These are phyloP conservation scores for Lathamus discolor DNA, from an alignment of 2,113 vertebrate genomes.

Conservation along the genomic window DNA sequence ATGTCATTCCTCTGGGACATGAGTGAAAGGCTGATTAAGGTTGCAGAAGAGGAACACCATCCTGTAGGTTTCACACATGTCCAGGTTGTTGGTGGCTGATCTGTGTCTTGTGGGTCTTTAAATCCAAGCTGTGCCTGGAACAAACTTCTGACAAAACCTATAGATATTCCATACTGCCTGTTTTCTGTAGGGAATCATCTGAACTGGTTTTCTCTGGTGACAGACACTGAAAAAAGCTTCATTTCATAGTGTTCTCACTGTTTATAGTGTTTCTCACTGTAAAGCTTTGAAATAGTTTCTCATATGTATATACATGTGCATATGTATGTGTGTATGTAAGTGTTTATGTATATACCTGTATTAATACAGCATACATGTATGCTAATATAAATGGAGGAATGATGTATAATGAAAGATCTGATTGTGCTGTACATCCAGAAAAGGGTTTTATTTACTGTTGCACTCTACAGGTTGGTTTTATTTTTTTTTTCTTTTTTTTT, in stretches of 20 bases:
- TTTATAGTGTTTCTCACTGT: neutral
- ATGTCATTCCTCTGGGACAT: rapidly evolving
- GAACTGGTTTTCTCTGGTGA: neutral
- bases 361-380: neutral
- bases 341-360: neutral
- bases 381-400: neutral
- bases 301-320: neutral
- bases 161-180: neutral
- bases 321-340: neutral
- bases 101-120: neutral
- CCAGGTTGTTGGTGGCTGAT: neutral
- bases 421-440: neutral
- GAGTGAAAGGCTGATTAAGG: neutral
- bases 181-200: neutral
- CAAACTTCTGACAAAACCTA: neutral
- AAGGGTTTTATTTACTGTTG: neutral
- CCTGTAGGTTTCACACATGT: rapidly evolving
- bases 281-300: neutral
- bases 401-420: neutral
- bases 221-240: neutral
- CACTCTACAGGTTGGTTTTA: neutral
- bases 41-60: neutral
- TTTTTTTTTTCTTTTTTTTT: too few species aligned
- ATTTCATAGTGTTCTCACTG: neutral
- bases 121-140: neutral